A percentile compares a stretch with the other conserved stretches of the same genome.
These are phyloP conservation scores for Sphaerophoria taeniata DNA, from an alignment of 2,888 invertebrate genomes.

Conservation along the genomic window DNA sequence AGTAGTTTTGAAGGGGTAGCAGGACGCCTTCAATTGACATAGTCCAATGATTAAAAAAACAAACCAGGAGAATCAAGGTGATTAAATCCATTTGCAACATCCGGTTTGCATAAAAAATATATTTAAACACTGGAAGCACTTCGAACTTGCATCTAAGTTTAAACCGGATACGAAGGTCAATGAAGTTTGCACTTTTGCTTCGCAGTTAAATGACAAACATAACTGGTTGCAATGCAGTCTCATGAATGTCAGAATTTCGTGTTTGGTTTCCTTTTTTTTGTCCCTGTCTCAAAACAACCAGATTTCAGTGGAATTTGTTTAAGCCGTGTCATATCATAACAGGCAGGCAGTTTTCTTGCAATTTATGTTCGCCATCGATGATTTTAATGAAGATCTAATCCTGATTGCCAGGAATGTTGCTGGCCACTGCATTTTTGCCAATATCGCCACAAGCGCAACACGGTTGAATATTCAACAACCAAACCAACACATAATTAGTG, in stretches of 20 bases:
- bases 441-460: conserved; percentile 15
- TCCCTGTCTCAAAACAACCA: background rate
- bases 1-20: conserved; percentile 30
- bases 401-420: conserved; percentile 42
- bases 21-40: conserved; percentile 63
- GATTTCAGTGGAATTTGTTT: background rate
- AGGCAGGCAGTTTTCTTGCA: conserved; percentile 11
- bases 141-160: conserved; percentile 47
- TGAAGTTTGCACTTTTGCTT: conserved; percentile 41
- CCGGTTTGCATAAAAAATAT: conserved; percentile 39
- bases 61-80: conserved; percentile 65
- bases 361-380: conserved; percentile 5
- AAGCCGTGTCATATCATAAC: background rate
- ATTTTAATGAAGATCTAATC: conserved; percentile 43
- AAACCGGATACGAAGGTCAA: conserved; percentile 65
- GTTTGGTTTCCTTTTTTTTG: conserved; percentile 13
- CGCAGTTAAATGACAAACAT: conserved; percentile 10
- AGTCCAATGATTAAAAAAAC: conserved; percentile 15
- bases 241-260: conserved; percentile 25
- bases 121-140: conserved; percentile 28
- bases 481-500: conserved; percentile 55
- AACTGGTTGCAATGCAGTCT: conserved; percentile 42
- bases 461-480: conserved; percentile 30
- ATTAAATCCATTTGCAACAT: conserved; percentile 68
- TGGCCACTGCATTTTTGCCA: conserved; percentile 2